phyloP scores from a whole-genome alignment of 2,797 vertebrate species.

The Psittacula echo region DNA sequence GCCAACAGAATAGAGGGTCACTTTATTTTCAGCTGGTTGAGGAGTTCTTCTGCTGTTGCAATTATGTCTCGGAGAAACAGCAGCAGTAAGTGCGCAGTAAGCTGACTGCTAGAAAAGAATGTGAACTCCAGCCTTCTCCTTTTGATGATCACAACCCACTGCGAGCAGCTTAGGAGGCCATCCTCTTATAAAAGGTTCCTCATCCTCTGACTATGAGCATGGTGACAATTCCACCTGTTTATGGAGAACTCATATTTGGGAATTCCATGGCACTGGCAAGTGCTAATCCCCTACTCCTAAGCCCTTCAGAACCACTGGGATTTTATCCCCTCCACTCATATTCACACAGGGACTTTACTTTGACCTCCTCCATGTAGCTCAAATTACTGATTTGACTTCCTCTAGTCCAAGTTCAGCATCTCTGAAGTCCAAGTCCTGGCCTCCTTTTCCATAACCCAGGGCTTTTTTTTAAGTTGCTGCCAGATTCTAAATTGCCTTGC shows the following conservation, averaged over 20 bases:
- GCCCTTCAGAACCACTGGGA: fast-evolving
- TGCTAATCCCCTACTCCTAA: background rate
- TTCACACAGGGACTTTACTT: background rate
- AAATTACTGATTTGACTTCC: background rate
- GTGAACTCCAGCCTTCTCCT: background rate
- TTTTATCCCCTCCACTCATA: background rate
- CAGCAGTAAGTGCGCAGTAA: background rate
- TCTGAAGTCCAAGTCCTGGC: background rate
- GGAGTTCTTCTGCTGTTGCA: background rate
- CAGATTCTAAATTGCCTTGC: background rate
- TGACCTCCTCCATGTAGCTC: background rate
- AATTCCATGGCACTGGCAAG: background rate
- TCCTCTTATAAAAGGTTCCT: background rate
- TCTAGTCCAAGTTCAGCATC: background rate
- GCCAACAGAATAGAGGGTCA: background rate
- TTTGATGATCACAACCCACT: background rate
- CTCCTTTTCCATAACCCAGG: background rate
- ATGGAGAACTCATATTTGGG: background rate
- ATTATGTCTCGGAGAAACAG: background rate
- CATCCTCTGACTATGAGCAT: background rate
- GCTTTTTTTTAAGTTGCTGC: background rate
- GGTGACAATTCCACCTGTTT: background rate
- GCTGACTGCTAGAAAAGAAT: background rate
- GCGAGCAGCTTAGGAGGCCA: background rate
- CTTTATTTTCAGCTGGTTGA: background rate